Percentiles rank a stretch among this genome's conserved stretches.
Conservation (phyloP, 2,113 vertebrate species). For the Saimiri boliviensis region DNA sequence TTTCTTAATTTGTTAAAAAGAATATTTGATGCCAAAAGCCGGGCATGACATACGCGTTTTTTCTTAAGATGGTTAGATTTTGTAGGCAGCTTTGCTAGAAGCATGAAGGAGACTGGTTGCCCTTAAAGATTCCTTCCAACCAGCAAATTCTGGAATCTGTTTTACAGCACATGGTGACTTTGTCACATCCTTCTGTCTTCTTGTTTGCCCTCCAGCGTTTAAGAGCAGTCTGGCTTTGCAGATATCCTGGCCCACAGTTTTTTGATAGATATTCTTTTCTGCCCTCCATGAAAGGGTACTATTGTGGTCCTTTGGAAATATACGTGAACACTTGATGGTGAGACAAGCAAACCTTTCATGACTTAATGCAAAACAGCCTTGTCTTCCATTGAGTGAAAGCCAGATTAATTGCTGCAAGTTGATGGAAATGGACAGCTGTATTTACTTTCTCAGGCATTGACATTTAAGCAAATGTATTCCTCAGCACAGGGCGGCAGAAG, state of each 20-base stretch:
- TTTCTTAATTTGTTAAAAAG: not conserved
- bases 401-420: not conserved
- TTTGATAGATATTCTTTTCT: not conserved
- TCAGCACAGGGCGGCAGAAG: not conserved
- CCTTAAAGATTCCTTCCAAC: not conserved
- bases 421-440: slow-evolving; percentile 32
- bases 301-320: slow-evolving; percentile 36
- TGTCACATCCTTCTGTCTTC: not conserved
- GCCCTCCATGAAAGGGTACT: not conserved
- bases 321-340: not conserved
- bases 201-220: not conserved
- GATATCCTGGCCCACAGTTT: not conserved
- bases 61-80: not conserved
- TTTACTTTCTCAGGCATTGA: slow-evolving; percentile 50
- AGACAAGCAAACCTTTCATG: slow-evolving; percentile 37
- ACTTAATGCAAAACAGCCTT: not conserved
- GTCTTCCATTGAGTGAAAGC: not conserved
- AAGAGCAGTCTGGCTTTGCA: not conserved
- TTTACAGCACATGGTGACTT: not conserved
- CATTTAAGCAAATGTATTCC: slow-evolving; percentile 20
- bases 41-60: not conserved
- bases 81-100: not conserved
- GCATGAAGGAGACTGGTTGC: not conserved
- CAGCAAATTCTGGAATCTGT: not conserved
- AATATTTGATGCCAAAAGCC: not conserved